Conservation (phyloP, 1,140 invertebrate genomes). For the Intoshia linei region DNA sequence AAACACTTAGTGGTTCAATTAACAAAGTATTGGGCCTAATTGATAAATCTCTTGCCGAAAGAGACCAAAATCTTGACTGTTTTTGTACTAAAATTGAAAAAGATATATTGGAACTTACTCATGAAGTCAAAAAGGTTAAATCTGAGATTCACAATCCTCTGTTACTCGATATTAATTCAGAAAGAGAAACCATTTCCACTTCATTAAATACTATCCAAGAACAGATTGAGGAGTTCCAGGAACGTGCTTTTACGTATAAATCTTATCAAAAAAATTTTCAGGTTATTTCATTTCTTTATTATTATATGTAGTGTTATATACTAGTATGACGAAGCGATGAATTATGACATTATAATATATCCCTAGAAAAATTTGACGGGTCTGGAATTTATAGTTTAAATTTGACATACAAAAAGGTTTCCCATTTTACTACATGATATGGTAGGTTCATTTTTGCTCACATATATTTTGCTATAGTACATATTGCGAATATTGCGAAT, state of each 20-base stretch:
- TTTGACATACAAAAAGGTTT: no score
- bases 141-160: conserved; percentile 30
- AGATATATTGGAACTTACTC: conserved; percentile 19
- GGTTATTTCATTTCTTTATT: no score
- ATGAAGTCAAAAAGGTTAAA: conserved; percentile 22
- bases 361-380: no score
- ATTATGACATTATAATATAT: no score
- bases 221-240: conserved; percentile 29
- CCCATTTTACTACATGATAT: no score
- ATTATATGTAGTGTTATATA: no score
- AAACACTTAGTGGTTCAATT: conserved; percentile 20
- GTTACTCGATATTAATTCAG: conserved; percentile 36
- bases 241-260: conserved; percentile 31
- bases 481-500: no score
- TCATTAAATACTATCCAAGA: conserved; percentile 30
- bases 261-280: conserved; percentile 24
- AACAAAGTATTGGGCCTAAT: conserved; percentile 20
- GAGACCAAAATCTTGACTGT: conserved; percentile 20
- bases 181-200: conserved; percentile 29
- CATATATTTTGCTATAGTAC: no score
- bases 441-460: no score
- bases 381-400: no score
- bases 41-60: conserved; percentile 20
- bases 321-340: no score
- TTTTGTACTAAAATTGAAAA: conserved; percentile 21